Percentiles rank a stretch among this genome's conserved stretches.
phyloP scores from a whole-genome alignment of 1,140 invertebrate species.

The Latrodectus geometricus region DNA sequence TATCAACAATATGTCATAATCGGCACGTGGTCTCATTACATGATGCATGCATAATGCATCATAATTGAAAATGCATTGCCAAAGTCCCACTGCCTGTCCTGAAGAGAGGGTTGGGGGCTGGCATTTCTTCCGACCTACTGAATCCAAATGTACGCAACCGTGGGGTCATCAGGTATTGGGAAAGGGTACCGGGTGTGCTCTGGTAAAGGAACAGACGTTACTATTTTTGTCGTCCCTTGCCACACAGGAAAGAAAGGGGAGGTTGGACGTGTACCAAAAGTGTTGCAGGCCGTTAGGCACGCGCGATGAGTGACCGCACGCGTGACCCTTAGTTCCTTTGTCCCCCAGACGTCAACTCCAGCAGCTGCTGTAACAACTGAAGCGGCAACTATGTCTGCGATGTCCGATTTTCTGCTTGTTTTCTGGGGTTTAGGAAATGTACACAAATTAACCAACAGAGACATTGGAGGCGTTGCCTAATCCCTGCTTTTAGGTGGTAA shows the following conservation, averaged over 20 bases:
- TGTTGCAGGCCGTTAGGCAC: constrained; percentile 12
- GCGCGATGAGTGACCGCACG: constrained; percentile 5
- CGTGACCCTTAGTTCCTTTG: not conserved
- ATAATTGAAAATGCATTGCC: not conserved
- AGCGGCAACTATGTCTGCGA: not conserved
- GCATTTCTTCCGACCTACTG: constrained; percentile 35
- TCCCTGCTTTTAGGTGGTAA: too few species aligned
- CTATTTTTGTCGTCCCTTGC: constrained; percentile 15
- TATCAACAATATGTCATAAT: not conserved
- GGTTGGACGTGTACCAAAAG: not conserved
- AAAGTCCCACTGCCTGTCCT: not conserved
- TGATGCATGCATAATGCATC: constrained; percentile 15
- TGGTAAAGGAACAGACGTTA: constrained; percentile 6
- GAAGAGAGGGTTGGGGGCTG: not conserved
- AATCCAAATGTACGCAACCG: constrained; percentile 18
- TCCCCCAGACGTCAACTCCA: not conserved
- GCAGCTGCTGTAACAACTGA: not conserved
- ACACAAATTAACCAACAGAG: too few species aligned
- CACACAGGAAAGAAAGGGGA: not conserved
- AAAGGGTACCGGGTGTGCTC: not conserved
- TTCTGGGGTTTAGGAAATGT: too few species aligned
- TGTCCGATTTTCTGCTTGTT: not conserved
- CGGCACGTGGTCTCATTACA: not conserved
- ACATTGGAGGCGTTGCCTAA: too few species aligned
- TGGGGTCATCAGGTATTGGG: constrained; percentile 3